phyloP scores from a whole-genome alignment of 2,113 vertebrate species.

The Scortum barcoo region DNA sequence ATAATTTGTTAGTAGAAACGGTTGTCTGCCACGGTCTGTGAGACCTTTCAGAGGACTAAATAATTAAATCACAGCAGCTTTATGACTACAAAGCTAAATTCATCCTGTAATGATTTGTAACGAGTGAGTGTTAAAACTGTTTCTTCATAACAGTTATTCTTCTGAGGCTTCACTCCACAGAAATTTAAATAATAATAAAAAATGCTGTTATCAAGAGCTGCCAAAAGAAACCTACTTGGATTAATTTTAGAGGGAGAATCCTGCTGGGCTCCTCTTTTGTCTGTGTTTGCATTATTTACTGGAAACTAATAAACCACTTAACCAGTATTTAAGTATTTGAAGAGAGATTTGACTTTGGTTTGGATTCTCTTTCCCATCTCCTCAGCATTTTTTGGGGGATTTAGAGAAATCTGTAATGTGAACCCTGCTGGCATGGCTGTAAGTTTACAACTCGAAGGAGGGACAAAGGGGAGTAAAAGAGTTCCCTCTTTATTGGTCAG shows the following conservation, averaged over 20 bases:
- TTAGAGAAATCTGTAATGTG: neutral
- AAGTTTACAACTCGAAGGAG: neutral
- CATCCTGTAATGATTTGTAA: neutral
- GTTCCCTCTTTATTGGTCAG: slow-evolving; percentile 18
- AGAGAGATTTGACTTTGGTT: neutral
- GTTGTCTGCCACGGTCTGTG: neutral
- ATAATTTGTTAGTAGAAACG: neutral
- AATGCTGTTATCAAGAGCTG: neutral
- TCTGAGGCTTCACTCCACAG: neutral
- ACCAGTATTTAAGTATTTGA: neutral
- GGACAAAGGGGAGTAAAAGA: neutral
- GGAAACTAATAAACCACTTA: neutral
- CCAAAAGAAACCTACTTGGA: neutral
- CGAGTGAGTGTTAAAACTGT: neutral
- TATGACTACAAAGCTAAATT: neutral
- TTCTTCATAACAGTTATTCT: neutral
- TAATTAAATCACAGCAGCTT: neutral
- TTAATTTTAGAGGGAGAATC: neutral
- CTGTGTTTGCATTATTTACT: slow-evolving; percentile 7
- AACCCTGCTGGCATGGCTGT: neutral
- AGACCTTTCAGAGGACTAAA: neutral
- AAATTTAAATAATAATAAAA: neutral
- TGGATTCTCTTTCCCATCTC: neutral
- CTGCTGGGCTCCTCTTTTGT: slow-evolving; percentile 9
- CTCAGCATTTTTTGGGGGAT: neutral